phyloP scores from a whole-genome alignment of 1,140 invertebrate genomes.

The Carposina sasakii region DNA sequence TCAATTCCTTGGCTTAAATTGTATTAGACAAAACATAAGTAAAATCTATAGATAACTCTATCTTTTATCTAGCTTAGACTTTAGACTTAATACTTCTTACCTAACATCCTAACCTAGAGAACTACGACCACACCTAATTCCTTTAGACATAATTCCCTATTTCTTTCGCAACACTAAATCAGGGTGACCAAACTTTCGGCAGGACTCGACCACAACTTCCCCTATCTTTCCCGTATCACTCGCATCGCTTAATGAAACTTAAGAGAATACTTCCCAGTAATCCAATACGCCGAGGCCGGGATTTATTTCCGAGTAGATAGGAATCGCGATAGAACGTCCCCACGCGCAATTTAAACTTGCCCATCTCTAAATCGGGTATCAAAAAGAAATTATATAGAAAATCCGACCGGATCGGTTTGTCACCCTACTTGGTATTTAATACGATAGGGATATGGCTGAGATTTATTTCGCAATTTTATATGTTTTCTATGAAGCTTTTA shows the following conservation, averaged over 20 bases:
- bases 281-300: conserved; percentile 47
- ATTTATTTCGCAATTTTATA: too few species aligned
- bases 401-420: conserved; percentile 9
- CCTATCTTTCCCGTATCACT: conserved; percentile 41
- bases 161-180: conserved; percentile 27
- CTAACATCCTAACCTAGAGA: too few species aligned
- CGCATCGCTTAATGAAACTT: conserved; percentile 62
- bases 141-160: too few species aligned
- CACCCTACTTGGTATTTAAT: too few species aligned
- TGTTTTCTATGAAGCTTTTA: too few species aligned
- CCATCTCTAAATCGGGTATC: conserved; percentile 51
- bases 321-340: conserved; percentile 42
- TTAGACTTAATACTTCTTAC: too few species aligned
- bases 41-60: too few species aligned
- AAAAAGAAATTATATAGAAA: conserved; percentile 60
- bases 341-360: conserved; percentile 61
- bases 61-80: too few species aligned
- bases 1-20: too few species aligned
- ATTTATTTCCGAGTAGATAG: conserved; percentile 56
- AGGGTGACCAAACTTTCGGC: conserved; percentile 34
- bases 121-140: too few species aligned
- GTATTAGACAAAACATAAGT: too few species aligned
- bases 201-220: conserved; percentile 27
- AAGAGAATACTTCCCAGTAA: conserved; percentile 48
- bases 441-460: too few species aligned